These are phyloP conservation scores for Polypedilum pembai DNA, from an alignment of 1,140 invertebrate species.

Conservation along the genomic window DNA sequence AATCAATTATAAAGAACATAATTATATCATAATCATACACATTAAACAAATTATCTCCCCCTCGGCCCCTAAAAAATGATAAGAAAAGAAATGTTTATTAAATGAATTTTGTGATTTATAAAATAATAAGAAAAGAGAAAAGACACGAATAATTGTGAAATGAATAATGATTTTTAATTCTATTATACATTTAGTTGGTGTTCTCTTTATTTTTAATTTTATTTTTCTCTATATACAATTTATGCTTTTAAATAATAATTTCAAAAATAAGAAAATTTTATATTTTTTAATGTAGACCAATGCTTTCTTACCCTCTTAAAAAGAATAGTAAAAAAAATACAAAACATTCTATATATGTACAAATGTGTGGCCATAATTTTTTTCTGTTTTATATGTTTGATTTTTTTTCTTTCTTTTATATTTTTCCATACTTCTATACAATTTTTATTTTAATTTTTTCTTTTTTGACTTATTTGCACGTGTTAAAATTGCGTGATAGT, in stretches of 20 bases:
- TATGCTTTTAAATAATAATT: no score
- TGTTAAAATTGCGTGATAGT: conserved; percentile 18
- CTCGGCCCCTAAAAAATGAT: no score
- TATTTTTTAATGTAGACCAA: conserved; percentile 6
- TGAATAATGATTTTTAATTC: conserved; percentile 7
- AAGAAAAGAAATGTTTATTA: no score
- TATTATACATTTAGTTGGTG: conserved; percentile 18
- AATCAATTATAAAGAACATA: no score
- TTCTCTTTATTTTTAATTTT: background rate
- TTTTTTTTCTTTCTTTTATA: conserved; percentile 6
- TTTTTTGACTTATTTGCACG: conserved; percentile 1
- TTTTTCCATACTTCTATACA: background rate
- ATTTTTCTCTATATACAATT: background rate
- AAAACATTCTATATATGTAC: conserved; percentile 9
- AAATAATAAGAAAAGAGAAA: background rate
- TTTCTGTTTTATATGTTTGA: conserved; percentile 12
- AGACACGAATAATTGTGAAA: background rate
- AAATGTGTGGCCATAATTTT: conserved; percentile 17
- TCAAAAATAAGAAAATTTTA: background rate
- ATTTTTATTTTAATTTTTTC: no score
- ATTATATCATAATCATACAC: no score
- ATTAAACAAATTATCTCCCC: no score
- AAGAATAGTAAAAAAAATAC: background rate
- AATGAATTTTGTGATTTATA: background rate
- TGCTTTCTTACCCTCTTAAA: background rate